These are phyloP conservation scores for Hemicordylus capensis DNA, from an alignment of 2,113 vertebrate species.

Conservation along the genomic window DNA sequence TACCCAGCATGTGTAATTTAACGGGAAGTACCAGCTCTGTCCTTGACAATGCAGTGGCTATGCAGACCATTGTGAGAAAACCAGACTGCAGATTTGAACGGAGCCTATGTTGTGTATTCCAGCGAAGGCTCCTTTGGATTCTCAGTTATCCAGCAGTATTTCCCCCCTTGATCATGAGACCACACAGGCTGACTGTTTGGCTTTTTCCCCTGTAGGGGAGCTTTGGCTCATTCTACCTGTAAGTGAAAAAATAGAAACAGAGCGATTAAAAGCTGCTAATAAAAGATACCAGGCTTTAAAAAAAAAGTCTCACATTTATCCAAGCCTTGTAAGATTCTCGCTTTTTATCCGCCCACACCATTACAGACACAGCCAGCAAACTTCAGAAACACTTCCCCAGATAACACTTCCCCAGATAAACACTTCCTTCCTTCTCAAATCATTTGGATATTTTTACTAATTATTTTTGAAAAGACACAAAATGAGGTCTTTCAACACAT, in stretches of 20 bases:
- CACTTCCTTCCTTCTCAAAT: constrained; percentile 42
- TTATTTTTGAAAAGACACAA: accelerated
- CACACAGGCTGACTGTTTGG: constrained; percentile 66
- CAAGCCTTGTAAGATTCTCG: not conserved
- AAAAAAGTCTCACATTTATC: not conserved
- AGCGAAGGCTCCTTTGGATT: constrained; percentile 34
- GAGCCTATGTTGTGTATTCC: constrained; percentile 46
- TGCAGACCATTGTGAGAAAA: constrained; percentile 18
- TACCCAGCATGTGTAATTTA: constrained; percentile 37
- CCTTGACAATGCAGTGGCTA: not conserved
- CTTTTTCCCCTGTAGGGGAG: constrained; percentile 52
- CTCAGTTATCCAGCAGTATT: constrained; percentile 38
- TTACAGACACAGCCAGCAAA: constrained; percentile 24
- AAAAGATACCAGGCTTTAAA: not conserved
- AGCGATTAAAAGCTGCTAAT: constrained; percentile 21
- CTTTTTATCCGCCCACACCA: constrained; percentile 26
- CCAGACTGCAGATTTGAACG: constrained; percentile 39
- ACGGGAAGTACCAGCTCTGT: constrained; percentile 29
- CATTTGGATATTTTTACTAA: constrained; percentile 44
- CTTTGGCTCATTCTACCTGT: constrained; percentile 65
- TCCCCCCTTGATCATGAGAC: constrained; percentile 59
- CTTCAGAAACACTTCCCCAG: constrained; percentile 31
- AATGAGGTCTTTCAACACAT: constrained; percentile 34
- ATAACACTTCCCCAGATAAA: too few relatives aligned
- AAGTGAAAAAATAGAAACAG: constrained; percentile 47